These are phyloP conservation scores for Zele albiditarsus DNA, from an alignment of 2,888 invertebrate species.

Conservation along the genomic window DNA sequence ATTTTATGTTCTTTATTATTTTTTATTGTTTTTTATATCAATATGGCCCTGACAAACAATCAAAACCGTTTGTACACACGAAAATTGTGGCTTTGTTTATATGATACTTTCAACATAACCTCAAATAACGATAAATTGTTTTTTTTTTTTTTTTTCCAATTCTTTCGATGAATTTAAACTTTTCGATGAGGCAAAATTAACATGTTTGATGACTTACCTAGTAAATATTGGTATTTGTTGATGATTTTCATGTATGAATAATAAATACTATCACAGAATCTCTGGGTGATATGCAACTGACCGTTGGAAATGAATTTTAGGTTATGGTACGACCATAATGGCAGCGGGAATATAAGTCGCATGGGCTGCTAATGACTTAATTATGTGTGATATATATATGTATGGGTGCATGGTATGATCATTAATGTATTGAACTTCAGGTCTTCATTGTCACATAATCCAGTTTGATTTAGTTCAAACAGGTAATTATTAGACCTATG, in stretches of 20 bases:
- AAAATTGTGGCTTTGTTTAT: slow-evolving; percentile 14
- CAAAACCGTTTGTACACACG: slow-evolving; percentile 33
- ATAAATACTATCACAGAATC: slow-evolving; percentile 34
- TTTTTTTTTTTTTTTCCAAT: slow-evolving; percentile 4
- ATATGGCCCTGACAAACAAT: slow-evolving; percentile 45
- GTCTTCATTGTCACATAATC: too few relatives aligned
- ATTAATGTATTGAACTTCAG: too few relatives aligned
- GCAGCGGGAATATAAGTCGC: not conserved
- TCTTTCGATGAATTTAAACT: not conserved
- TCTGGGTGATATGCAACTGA: slow-evolving; percentile 13
- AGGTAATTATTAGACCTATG: too few relatives aligned
- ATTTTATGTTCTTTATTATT: slow-evolving; percentile 51
- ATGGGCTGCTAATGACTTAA: not conserved
- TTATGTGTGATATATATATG: not conserved
- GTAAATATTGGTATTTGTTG: slow-evolving; percentile 3
- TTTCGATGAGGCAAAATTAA: not conserved
- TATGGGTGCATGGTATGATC: not conserved
- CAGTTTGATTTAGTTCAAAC: too few relatives aligned
- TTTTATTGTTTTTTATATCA: slow-evolving; percentile 37
- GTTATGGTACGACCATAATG: too few relatives aligned
- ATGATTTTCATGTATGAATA: slow-evolving; percentile 8
- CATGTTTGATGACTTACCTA: not conserved
- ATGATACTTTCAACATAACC: slow-evolving; percentile 2
- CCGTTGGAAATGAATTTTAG: slow-evolving; percentile 28
- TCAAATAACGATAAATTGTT: not conserved